These are phyloP conservation scores for Tetraneura akinire DNA, from an alignment of 1,140 invertebrate species.

Conservation along the genomic window DNA sequence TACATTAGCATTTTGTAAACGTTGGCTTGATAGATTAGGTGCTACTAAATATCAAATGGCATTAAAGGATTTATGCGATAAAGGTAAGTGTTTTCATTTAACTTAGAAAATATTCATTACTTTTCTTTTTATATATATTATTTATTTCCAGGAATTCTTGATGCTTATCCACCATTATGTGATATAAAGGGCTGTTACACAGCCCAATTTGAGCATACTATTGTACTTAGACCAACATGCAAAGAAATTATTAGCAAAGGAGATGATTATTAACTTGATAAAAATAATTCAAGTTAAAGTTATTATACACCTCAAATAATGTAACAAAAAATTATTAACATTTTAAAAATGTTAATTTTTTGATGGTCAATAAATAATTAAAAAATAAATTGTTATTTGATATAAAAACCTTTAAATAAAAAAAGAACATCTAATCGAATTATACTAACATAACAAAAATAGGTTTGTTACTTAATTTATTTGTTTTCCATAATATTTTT, in stretches of 20 bases:
- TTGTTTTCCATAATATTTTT: background rate
- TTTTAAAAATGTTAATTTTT: constrained; percentile 34
- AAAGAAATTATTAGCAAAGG: constrained; percentile 97
- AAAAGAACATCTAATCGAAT: constrained; percentile 16
- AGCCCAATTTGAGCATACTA: constrained; percentile 99
- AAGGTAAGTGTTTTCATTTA: constrained; percentile 60
- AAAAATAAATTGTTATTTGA: background rate
- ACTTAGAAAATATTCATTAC: background rate
- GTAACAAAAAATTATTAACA: constrained; percentile 1
- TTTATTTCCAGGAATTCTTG: constrained; percentile 70
- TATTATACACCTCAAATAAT: background rate
- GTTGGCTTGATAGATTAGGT: constrained; percentile 96
- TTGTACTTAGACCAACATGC: constrained; percentile 95
- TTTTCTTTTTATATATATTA: background rate
- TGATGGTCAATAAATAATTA: constrained; percentile 31
- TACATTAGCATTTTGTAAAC: constrained; percentile 97
- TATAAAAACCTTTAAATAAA: constrained; percentile 38
- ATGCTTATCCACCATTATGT: constrained; percentile 96
- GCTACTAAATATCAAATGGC: constrained; percentile 98
- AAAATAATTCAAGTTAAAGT: constrained; percentile 7
- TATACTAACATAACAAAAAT: constrained; percentile 27
- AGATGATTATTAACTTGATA: constrained; percentile 78
- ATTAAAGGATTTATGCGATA: constrained; percentile 97
- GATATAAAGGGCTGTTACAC: constrained; percentile 98
- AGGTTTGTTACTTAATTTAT: constrained; percentile 34